phyloP scores from a whole-genome alignment of 1,140 invertebrate species.

The Probaryconus sp. region DNA sequence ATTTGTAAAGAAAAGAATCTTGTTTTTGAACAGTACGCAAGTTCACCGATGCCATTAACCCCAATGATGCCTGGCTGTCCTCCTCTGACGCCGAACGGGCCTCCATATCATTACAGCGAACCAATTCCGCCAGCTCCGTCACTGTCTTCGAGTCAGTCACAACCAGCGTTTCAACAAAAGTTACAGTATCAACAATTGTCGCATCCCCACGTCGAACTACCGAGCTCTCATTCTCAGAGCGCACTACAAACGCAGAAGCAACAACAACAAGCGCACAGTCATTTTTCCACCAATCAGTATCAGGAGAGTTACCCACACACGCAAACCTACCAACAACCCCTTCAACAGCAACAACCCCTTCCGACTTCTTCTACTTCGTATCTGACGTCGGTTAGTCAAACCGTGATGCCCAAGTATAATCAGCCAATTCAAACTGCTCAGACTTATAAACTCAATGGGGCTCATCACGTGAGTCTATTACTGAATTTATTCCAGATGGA shows the following conservation, averaged over 20 bases:
- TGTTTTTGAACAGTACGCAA: constrained; percentile 64
- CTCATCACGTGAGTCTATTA: constrained; percentile 68
- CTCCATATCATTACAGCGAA: constrained; percentile 76
- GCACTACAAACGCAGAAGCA: constrained; percentile 66
- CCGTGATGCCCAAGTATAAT: constrained; percentile 72
- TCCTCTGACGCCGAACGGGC: constrained; percentile 75
- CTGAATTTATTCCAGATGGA: background rate
- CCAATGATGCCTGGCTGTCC: constrained; percentile 77
- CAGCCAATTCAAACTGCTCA: constrained; percentile 69
- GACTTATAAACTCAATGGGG: constrained; percentile 73
- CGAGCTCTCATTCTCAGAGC: constrained; percentile 67
- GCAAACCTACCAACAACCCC: constrained; percentile 76
- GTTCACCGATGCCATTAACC: constrained; percentile 76
- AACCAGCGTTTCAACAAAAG: constrained; percentile 75
- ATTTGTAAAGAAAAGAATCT: constrained; percentile 1
- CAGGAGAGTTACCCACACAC: constrained; percentile 77
- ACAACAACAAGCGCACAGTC: constrained; percentile 73
- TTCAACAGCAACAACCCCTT: constrained; percentile 68
- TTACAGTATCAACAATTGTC: constrained; percentile 72
- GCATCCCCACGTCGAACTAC: constrained; percentile 64
- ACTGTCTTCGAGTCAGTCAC: constrained; percentile 80
- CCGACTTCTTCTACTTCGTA: constrained; percentile 72
- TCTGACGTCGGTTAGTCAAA: constrained; percentile 72
- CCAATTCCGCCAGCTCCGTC: constrained; percentile 76
- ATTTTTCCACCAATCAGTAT: constrained; percentile 74